Base-by-base conservation (phyloP, 2,113 vertebrate genomes). In the Amblyopsis rosae region DNA sequence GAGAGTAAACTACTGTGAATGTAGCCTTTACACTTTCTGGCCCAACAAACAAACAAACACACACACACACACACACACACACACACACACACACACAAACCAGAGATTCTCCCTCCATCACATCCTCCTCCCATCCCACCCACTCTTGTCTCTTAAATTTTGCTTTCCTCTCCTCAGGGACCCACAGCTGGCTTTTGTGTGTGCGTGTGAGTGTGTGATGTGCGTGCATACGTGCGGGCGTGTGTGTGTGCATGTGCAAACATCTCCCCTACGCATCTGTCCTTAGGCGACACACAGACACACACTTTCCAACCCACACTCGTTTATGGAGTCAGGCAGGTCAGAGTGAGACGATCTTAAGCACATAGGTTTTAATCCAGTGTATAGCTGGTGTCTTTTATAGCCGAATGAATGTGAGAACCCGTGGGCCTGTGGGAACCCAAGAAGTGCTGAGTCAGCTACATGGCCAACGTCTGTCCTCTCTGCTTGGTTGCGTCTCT, bases 371-470 rank as follows among this genome's bases (percentile, higher is more conserved):
- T 33, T 3, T 59, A 12, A 35, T 12, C 32, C 57, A 7, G n/a
- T 19, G n/a, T 16, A 26, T 26, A 67, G 56, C 56, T 64, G 63
- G 70, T 70, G 35, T 73, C 47, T 68, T 62, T 74, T 74, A 65
- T 65, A 57, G 68, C 74, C 72, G 76, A 79, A 87, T 82, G 81
- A 81, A 85, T 86, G 87, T 85, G 57, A 59, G 12, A 12, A 59
- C 57, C 57, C 32, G 19, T 35, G 13, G 57, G 57, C 26, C 86
- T 75, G 83, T 86, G 83, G 85, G 72, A 80, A 70, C 11, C 49
- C 9, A 51, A 81, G 66, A 78, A 58, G 3, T 86, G 82, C 83
- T 84, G 86, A 88, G 76, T 86, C 86, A 88, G 83, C 76, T 74
- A 53, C 12, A 66, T 69, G 72, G 60, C 33, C 58, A 41, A 41